Base-by-base conservation (phyloP, 1,140 invertebrate genomes). In the Arctopsyche grandis region DNA sequence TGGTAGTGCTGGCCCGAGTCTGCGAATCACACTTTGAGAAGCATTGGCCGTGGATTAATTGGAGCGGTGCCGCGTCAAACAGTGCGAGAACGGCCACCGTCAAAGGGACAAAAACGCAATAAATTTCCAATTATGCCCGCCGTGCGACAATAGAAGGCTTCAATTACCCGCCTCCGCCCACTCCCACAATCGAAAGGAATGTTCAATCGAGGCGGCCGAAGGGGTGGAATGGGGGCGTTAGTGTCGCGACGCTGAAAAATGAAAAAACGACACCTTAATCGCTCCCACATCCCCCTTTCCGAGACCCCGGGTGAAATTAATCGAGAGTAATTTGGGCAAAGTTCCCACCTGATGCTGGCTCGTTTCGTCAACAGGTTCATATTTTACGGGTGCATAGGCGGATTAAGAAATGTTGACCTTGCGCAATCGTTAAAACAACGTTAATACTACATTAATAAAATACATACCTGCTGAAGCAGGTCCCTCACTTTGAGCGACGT, bases 101-200 rank as follows among this genome's bases (percentile, higher is more conserved):
- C 75, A 82, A 82, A 82, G 78, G 69, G 63, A 44, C 48, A 63
- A 77, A 82, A 79, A 82, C 44, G 78, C 75, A 82, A 82, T 82
- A 82, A 79, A 82, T 77, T 82, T 78, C 75, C 78, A 80, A 82
- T 82, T 82, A 82, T 48, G 74, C 38, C 75, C 69, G 7, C 60
- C 12, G 60, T 71, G 52, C 14, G 19, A 82, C 78, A 80, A 73
- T 77, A 81, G 74, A 66, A 75, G 81, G 75, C 69, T 82, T 80
- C 81, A 82, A 82, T 82, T 82, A 81, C 79, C 77, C 74, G 24
- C 56, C 63, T 38, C 3, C 29, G 3, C 7, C 29, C 29, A 1
- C 29, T 7, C 29, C 14, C 77, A 29, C 79, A 79, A 81, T 80
- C 80, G 75, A 58, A 78, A 77, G 78, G 80, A 63, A 74, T 79